Conservation (phyloP, 2,797 vertebrate species). For the Mus caroli region DNA sequence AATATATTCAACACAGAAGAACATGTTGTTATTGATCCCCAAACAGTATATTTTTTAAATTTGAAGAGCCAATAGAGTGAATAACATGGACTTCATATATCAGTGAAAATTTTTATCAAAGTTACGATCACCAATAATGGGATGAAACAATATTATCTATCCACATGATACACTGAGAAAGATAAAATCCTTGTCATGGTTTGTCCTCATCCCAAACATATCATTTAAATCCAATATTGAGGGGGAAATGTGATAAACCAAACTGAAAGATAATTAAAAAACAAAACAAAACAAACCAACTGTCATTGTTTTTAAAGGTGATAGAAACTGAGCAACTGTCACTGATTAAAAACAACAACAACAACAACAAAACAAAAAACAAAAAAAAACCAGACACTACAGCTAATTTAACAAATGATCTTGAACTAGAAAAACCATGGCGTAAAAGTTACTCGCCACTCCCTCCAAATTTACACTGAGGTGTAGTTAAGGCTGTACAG, state of each 20-base stretch:
- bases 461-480: not conserved
- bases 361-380: too few species aligned
- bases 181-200: too few species aligned
- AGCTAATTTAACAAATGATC: not conserved
- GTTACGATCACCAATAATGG: not conserved
- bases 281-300: too few species aligned
- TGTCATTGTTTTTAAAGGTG: not conserved
- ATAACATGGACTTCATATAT: not conserved
- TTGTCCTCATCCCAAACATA: not conserved
- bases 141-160: not conserved
- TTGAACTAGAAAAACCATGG: not conserved
- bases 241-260: not conserved
- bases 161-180: not conserved
- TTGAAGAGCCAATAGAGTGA: constrained; percentile 10
- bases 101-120: not conserved
- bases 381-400: not conserved
- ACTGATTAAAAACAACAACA: not conserved
- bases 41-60: not conserved
- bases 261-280: not conserved
- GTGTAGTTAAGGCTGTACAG: not conserved
- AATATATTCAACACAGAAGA: constrained; percentile 37
- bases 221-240: not conserved
- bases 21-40: not conserved
- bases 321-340: not conserved
- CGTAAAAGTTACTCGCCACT: not conserved